Percentiles rank a stretch among this genome's conserved stretches.
These are phyloP conservation scores for Agrochola litura DNA, from an alignment of 2,888 invertebrate genomes.

Conservation along the genomic window DNA sequence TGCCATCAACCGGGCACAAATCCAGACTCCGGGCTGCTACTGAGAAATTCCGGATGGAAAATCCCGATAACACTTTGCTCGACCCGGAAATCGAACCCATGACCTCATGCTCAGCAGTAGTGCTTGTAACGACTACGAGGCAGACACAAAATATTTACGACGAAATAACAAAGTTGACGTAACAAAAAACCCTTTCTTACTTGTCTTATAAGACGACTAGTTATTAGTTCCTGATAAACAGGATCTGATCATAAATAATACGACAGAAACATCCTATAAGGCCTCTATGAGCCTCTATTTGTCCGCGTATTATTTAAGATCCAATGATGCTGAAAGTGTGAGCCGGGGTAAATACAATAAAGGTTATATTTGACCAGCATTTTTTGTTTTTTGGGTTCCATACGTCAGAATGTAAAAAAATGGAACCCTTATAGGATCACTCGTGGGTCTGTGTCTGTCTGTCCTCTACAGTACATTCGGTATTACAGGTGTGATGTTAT, in stretches of 20 bases:
- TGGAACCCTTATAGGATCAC: not conserved
- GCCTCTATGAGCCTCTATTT: conserved; percentile 22
- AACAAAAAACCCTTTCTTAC: conserved; percentile 4
- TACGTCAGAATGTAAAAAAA: not conserved
- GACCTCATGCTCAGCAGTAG: too few relatives aligned
- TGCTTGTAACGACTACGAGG: too few relatives aligned
- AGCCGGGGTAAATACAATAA: conserved; percentile 29
- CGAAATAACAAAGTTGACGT: conserved; percentile 10
- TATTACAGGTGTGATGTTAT: too few relatives aligned
- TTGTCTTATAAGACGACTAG: conserved; percentile 12
- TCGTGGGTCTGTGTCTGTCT: not conserved
- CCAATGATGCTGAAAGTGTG: conserved; percentile 16
- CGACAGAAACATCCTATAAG: not conserved
- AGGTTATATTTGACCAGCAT: conserved; percentile 30
- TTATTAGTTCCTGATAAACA: conserved; percentile 11
- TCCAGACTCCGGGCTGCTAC: too few relatives aligned
- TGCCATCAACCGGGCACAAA: too few relatives aligned
- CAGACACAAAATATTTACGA: conserved; percentile 3
- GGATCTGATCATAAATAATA: conserved; percentile 16
- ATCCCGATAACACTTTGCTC: too few relatives aligned
- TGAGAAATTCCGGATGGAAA: too few relatives aligned
- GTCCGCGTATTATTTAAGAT: conserved; percentile 17
- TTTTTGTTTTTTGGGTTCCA: conserved; percentile 1
- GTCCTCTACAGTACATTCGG: too few relatives aligned
- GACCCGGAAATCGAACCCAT: too few relatives aligned